Evolutionary conservation across 2,113 vertebrate genomes (phyloP), one percentile per base, ranked within the genome.

Genomic region (Catagonus wagneri): DNA sequence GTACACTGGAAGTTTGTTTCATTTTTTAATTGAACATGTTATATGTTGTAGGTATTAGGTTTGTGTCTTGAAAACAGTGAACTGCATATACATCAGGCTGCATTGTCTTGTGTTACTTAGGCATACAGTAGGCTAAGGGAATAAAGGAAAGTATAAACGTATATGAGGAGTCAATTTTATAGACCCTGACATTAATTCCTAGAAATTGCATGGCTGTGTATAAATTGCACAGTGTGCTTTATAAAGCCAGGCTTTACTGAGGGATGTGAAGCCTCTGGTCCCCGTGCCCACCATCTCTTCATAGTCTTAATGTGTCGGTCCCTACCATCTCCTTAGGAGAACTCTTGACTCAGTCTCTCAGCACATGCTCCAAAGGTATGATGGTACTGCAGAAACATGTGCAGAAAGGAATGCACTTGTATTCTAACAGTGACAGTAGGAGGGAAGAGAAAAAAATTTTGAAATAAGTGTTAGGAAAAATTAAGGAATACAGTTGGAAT

Each of bases 401-500:
- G 15, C 68, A 88, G 83, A 90, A 92, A 92, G 88, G 76, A 95
- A 95, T 89, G 92, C 6, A 27, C 75, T 95, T 84, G 13, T 80
- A 11, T 83, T 83, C 92, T 79, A 32, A 54, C 10, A 94, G 72
- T 83, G 93, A 97, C 34, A 39, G 74, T 68, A 93, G 68, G 65
- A 87, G 91, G 34, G 50, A 79, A 87, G 25, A 68, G 44, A 61
- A 83, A 74, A 79, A 80, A 50, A 72, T 36, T 50, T 93, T 3
- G 13, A 94, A 95, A 94, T 88, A 83, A 6, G 75, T 96, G 60
- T 90, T 56, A 85, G 93, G 56, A 80, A 95, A 93, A 93, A 95
- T 25, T 71, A 32, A 92, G 39, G 69, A 34, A 91, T 87, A 65
- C 50, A 29, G 58, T 78, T 96, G 83, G 95, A 92, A 86, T 95